Percentiles rank a stretch among this genome's conserved stretches.
These are phyloP conservation scores for Micronisus gabar DNA, from an alignment of 2,113 vertebrate species.

Conservation along the genomic window DNA sequence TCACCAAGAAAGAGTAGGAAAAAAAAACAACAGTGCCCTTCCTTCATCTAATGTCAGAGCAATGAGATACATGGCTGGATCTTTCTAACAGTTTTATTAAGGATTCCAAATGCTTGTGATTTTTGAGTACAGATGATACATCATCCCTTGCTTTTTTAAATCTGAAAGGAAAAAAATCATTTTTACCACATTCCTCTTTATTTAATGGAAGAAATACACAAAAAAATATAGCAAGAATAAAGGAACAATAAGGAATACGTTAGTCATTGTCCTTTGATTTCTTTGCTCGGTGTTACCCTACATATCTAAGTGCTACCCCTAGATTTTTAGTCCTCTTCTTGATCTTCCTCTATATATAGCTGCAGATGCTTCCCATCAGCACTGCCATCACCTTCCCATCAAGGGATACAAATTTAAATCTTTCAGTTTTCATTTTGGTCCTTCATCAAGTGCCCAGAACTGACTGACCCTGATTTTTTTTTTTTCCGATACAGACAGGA, in stretches of 20 bases:
- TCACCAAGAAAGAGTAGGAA: not conserved
- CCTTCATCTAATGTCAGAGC: not conserved
- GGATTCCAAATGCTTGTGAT: not conserved
- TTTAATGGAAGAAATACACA: not conserved
- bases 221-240: not conserved
- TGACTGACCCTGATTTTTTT: not conserved
- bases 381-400: not conserved
- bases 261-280: not conserved
- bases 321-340: not conserved
- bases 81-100: not conserved
- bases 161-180: not conserved
- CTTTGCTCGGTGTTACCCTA: not conserved
- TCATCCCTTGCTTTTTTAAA: not conserved
- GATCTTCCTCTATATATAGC: not conserved
- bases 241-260: not conserved
- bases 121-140: not conserved
- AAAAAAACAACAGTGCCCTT: not conserved
- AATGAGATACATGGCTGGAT: not conserved
- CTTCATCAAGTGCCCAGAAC: not conserved
- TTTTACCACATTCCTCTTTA: not conserved
- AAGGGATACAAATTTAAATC: not conserved
- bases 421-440: not conserved
- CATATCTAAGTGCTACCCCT: not conserved
- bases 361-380: not conserved
- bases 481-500: not conserved